A percentile compares a stretch with the other conserved stretches of the same genome.
These are phyloP conservation scores for Chelon auratus DNA, from an alignment of 2,797 vertebrate genomes.

Conservation along the genomic window DNA sequence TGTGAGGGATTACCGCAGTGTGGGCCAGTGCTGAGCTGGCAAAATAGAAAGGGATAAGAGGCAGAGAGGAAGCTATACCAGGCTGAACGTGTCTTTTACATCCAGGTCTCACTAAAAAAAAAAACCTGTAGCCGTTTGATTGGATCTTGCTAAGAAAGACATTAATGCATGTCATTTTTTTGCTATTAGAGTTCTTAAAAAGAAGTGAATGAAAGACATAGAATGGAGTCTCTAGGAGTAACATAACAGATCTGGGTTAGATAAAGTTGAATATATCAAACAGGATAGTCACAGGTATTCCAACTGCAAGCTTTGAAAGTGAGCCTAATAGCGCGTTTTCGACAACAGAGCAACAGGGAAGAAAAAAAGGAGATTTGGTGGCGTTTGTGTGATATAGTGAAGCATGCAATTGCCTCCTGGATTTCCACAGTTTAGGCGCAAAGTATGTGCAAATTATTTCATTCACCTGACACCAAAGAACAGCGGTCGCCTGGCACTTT, in stretches of 20 bases:
- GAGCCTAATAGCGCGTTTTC: slow-evolving; percentile 59
- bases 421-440: slow-evolving; percentile 80
- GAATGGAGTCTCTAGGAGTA: slow-evolving; percentile 37
- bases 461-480: slow-evolving; percentile 84
- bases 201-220: slow-evolving; percentile 31
- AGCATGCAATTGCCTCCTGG: slow-evolving; percentile 74
- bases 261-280: slow-evolving; percentile 64
- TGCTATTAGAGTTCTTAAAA: slow-evolving; percentile 34
- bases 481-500: slow-evolving; percentile 75
- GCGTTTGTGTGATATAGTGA: slow-evolving; percentile 67
- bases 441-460: slow-evolving; percentile 83
- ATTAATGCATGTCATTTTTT: slow-evolving; percentile 50
- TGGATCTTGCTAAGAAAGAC: slow-evolving; percentile 39
- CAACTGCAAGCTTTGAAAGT: slow-evolving; percentile 55
- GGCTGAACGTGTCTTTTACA: slow-evolving; percentile 65
- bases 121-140: slow-evolving; percentile 57
- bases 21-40: slow-evolving; percentile 79
- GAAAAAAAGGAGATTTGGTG: slow-evolving; percentile 61
- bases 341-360: slow-evolving; percentile 40
- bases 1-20: slow-evolving; percentile 80
- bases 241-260: slow-evolving; percentile 46
- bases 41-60: slow-evolving; percentile 71
- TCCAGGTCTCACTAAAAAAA: slow-evolving; percentile 41
- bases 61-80: slow-evolving; percentile 60
- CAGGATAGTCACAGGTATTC: slow-evolving; percentile 52